These are phyloP conservation scores for Berghia stephanieae DNA, from an alignment of 1,140 invertebrate species.

Conservation along the genomic window DNA sequence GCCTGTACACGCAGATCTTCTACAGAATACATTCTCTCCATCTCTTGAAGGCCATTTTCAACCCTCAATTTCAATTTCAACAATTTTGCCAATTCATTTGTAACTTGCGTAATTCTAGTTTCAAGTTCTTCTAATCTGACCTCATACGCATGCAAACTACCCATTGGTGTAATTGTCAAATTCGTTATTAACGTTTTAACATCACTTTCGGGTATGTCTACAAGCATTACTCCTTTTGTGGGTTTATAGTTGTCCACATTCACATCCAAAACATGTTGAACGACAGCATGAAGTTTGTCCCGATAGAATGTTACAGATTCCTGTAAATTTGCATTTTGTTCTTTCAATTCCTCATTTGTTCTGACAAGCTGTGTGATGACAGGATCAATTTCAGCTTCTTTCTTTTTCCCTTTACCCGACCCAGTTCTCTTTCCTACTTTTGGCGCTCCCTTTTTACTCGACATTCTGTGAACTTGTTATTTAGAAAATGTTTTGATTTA, in stretches of 20 bases:
- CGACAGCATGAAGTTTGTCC: slow-evolving; percentile 20
- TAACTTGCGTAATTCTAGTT: slow-evolving; percentile 57
- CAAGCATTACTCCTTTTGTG: background rate
- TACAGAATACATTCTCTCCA: slow-evolving; percentile 36
- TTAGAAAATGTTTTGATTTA: no score
- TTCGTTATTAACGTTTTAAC: slow-evolving; percentile 38
- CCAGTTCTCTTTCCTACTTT: slow-evolving; percentile 3
- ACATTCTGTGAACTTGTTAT: no score
- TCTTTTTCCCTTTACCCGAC: slow-evolving; percentile 32
- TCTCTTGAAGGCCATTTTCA: slow-evolving; percentile 53
- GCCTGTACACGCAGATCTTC: slow-evolving; percentile 48
- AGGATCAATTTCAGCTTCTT: slow-evolving; percentile 38
- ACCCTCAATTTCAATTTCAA: slow-evolving; percentile 47
- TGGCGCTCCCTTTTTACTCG: background rate
- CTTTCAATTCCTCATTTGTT: slow-evolving; percentile 39
- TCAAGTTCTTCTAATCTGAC: slow-evolving; percentile 58
- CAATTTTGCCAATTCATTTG: slow-evolving; percentile 55
- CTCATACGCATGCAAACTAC: slow-evolving; percentile 31
- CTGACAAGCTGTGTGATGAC: slow-evolving; percentile 39
- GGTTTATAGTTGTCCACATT: slow-evolving; percentile 22
- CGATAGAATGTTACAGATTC: slow-evolving; percentile 19
- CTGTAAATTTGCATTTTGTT: slow-evolving; percentile 47
- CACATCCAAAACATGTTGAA: slow-evolving; percentile 22
- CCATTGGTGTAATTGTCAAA: slow-evolving; percentile 32
- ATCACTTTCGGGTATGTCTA: slow-evolving; percentile 43